Evolutionary conservation across 2,888 invertebrate genomes (phyloP).

Genomic region (Lysandra coridon): DNA sequence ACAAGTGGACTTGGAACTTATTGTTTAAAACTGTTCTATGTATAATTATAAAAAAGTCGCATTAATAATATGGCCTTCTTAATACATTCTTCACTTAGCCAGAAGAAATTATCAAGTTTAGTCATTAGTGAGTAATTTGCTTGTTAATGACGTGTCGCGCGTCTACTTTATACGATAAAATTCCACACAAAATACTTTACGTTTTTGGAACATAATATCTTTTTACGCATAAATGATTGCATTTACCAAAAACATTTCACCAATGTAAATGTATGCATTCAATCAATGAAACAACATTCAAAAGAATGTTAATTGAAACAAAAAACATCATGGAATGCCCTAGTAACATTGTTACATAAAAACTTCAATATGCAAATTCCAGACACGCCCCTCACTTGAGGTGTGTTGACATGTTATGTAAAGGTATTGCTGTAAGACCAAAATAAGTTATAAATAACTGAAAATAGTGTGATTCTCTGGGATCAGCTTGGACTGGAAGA

Average conservation of each 20-base stretch:
- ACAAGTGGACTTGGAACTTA: background rate
- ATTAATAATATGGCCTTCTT: background rate
- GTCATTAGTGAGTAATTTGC: constrained; percentile 16
- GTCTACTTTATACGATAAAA: background rate
- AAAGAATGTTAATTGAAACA: background rate
- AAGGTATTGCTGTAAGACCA: background rate
- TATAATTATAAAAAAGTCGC: background rate
- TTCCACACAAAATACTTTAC: background rate
- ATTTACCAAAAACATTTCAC: background rate
- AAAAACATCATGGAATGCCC: background rate
- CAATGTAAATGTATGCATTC: background rate
- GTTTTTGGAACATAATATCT: background rate
- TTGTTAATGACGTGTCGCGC: constrained; percentile 7
- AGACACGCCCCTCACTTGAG: background rate
- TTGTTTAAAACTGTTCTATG: background rate
- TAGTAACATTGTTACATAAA: constrained; percentile 2
- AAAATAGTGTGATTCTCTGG: no score
- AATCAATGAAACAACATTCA: background rate
- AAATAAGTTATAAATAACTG: no score
- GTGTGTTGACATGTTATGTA: background rate
- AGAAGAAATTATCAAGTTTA: background rate
- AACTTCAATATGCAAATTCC: constrained; percentile 1
- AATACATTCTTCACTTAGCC: constrained; percentile 13
- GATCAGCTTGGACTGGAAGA: no score
- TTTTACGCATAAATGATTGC: background rate